These are phyloP conservation scores for Amphipoea lucens DNA, from an alignment of 2,888 invertebrate species.

Conservation along the genomic window DNA sequence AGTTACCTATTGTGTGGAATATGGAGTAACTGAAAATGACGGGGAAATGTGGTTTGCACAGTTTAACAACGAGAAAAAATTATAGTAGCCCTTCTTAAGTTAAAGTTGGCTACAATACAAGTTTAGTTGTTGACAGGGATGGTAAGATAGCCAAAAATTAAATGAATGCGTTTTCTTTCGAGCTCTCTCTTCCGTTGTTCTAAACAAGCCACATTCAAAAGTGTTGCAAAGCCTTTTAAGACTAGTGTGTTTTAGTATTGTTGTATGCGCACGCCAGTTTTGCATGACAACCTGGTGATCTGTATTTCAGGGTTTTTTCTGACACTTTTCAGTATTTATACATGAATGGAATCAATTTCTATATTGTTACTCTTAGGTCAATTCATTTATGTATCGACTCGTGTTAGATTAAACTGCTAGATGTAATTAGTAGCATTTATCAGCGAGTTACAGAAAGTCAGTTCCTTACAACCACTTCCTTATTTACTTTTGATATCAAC, in stretches of 20 bases:
- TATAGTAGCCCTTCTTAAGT: neutral
- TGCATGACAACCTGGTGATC: neutral
- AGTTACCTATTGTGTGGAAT: slow-evolving; percentile 26
- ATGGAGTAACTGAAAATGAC: slow-evolving; percentile 10
- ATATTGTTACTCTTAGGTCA: neutral
- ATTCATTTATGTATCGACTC: slow-evolving; percentile 8
- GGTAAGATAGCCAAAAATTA: neutral
- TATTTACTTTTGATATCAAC: neutral
- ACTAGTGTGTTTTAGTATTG: neutral
- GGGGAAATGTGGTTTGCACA: neutral
- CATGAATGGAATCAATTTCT: neutral
- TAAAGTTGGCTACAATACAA: neutral
- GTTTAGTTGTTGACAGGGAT: neutral
- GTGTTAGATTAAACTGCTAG: slow-evolving; percentile 8
- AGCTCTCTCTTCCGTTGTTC: neutral
- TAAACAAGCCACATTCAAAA: neutral
- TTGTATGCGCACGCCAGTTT: neutral
- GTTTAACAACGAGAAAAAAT: neutral
- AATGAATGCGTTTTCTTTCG: neutral
- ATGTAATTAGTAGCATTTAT: slow-evolving; percentile 1
- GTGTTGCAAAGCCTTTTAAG: neutral
- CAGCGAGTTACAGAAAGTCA: neutral
- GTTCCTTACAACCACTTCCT: slow-evolving; percentile 10
- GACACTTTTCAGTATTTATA: neutral
- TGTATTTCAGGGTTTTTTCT: neutral